Evolutionary conservation across 2,888 invertebrate genomes (phyloP), one percentile per base, ranked within the genome.

Genomic region (Scaptomyza flava): DNA sequence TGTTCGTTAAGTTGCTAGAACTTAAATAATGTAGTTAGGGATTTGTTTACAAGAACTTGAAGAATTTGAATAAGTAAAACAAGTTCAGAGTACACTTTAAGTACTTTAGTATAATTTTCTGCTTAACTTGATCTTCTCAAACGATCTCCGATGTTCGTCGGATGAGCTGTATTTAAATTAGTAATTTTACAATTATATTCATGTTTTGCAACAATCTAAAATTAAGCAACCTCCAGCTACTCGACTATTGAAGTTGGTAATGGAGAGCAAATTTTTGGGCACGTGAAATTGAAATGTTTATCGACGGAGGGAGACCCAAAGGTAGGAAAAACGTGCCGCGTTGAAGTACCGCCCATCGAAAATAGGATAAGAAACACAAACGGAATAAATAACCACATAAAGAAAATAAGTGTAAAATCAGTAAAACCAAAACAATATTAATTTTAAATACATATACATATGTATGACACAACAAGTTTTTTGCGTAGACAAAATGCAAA

Each of bases 241-340:
- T 17, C 1, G 17, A 17, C 17, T 17, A 17, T 17, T 17, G 17
- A 17, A 17, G 17, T 17, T 17, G 1, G 17, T 17, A 17, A 1
- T 17, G 17, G 17, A 17, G 17, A 17, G 1, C 17, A 17, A 17
- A 17, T 17, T 17, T 17, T 17, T 17, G 17, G 17, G 73, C 85
- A 79, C 85, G 82, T 82, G 85, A 82, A 82, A 82, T 85, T 77
- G 72, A 79, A 70, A 68, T 68, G 63, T 66, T 65, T 77, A 79
- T 77, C 77, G 59, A 60, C 30, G 53, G 30, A 20, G 64, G 11
- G 60, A 79, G 64, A 64, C 58, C 60, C 56, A 66, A 71, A 34
- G 1, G n/a, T 38, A 17, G 51, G 53, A 77, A 64, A 68, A 69
- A 62, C 54, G 61, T 56, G 56, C 41, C 23, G 1, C 6, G 27